Evolutionary conservation across 2,888 invertebrate genomes (phyloP), one percentile per base, ranked within the genome.

Genomic region (Limnephilus rhombicus): DNA sequence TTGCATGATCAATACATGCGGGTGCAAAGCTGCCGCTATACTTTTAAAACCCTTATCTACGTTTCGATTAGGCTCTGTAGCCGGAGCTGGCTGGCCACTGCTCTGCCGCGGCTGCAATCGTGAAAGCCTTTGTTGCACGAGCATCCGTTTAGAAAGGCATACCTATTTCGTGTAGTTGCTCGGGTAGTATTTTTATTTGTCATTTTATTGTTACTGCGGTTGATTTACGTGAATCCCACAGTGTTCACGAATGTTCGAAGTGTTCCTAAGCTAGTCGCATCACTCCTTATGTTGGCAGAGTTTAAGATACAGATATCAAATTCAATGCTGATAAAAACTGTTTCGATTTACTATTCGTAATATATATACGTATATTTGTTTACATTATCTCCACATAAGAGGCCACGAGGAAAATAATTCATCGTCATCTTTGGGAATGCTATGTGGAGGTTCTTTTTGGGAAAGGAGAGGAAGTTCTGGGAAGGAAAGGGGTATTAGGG

Each of bases 11-110:
- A 82, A 91, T 91, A 91, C 86, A 88, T 88, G 37, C 86, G 86
- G 88, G 88, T 31, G 88, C 88, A 68, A 34, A 45, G 41, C n/a
- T 88, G 31, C n/a, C 83, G 31, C 68, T 88, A 37, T 41, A 91
- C 82, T 91, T 91, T 91, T 89, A 89, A 91, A 92, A 83, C 92
- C 91, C 86, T 92, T 90, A 91, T 91, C 92, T 89, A 90, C 82
- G 82, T 85, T 91, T 91, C 93, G 93, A 93, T 93, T 93, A 93
- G 92, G 91, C 90, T 31, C 88, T 88, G 53, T 45, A 24, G 7
- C 29, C 45, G 29, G 31, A 18, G 31, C 34, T 13, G 29, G 15
- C 82, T 12, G 29, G 15, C 82, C 13, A 5, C 29, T 31, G 82
- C 82, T 5, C 29, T 31, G 82, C 82, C n/a, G 68, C 2, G n/a